Base-by-base conservation (phyloP, 1,140 invertebrate genomes). In the Formica selysi region DNA sequence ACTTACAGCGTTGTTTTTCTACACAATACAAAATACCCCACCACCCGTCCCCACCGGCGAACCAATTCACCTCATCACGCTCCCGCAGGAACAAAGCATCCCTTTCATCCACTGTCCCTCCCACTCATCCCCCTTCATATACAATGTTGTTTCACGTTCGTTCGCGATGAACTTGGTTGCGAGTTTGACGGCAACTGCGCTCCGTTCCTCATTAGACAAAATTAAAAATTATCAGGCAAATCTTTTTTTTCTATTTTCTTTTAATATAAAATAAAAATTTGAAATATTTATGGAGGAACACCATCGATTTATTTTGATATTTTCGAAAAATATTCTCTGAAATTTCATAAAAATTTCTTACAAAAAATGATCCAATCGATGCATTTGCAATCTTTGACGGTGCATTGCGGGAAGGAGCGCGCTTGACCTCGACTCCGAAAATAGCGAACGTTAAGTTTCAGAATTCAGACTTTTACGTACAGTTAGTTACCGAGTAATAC, bases 1-100 rank as follows among this genome's bases (percentile, higher is more conserved):
- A 95, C 94, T 95, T 95, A 95, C 93, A 90, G 91, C 91, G 92
- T 95, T 95, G 91, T 91, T 95, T 80, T 95, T 95, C 91, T 85
- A 94, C 94, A 95, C 94, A 95, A 95, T 95, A 95, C 95, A 95
- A 94, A 93, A 91, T 91, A 93, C 89, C 91, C 91, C 86, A 86
- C 91, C 90, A 92, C 87, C 90, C 88, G 71, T 91, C 91, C 90
- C 90, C 87, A 92, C 89, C 78, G 78, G 73, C 85, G 81, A 84
- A 89, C 54, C 87, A 86, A 79, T 86, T 74, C 90, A 87, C 78
- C 76, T 51, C 76, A 86, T 81, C 90, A 83, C 67, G 59, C 74
- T 70, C 87, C 89, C 90, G 76, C 67, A 87, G 76, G 73, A 87
- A 91, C 86, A 88, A 90, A 71, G 57, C 70, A 62, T 88, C 83